Evolutionary conservation across 2,113 vertebrate genomes (phyloP), one percentile per base, ranked within the genome.

Genomic region (Gavialis gangeticus): DNA sequence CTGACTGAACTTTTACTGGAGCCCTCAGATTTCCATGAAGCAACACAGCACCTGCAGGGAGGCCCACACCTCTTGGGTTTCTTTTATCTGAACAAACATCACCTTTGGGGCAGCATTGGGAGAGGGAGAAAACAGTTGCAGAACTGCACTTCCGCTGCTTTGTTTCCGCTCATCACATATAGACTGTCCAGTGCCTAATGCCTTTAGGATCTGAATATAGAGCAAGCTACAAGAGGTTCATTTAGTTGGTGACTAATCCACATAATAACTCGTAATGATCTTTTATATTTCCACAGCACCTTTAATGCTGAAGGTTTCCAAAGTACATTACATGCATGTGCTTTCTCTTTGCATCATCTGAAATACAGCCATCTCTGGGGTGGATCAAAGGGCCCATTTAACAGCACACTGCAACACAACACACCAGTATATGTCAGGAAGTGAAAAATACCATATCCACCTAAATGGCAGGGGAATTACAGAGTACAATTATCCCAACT

Each of bases 301-400:
- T 34, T 30, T 34, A n/a, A 69, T 34, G 18, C 67, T 21, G 28
- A 69, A 10, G 10, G 64, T 19, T 12, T 30, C 30, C 66, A 69
- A 12, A 12, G 13, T 19, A 34, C 66, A 16, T 69, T 69, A 30
- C 17, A 34, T 34, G 18, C 46, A 46, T 46, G 46, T 46, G 46
- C 12, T 30, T 54, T 37, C 78, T 75, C 2, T 59, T 66, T 13
- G 12, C 63, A 57, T 10, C 30, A 27, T 27, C 34, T 37, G 25
- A 34, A 30, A 79, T 0, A 18, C 3, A 37, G 58, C 28, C 12
- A 30, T 3, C 0, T 1, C 15, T 13, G 2, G 6, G 3, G 3
- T 25, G 10, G 10, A 6, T n/a, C 54, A 64, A 21, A 75, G 30
- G n/a, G 77, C 25, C 34, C 12, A 0, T 3, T 54, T 76, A 1